Evolutionary conservation across 2,797 vertebrate genomes (phyloP).

Genomic region (Hippocampus kuda): DNA sequence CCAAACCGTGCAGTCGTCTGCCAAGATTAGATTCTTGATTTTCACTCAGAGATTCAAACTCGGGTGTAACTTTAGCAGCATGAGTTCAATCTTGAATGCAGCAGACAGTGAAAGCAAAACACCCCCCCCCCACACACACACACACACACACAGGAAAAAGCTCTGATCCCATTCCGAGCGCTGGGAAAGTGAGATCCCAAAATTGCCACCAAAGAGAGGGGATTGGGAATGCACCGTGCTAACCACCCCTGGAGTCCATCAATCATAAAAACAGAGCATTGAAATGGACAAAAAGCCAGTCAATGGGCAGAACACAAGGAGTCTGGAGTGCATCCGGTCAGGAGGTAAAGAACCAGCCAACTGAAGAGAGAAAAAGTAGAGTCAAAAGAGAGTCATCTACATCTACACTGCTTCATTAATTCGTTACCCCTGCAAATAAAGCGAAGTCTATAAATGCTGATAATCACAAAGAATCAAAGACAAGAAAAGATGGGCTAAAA

Average conservation of each 20-base stretch:
- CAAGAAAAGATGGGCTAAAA: constrained; percentile 7
- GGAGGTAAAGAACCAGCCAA: constrained; percentile 48
- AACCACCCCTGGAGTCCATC: constrained; percentile 58
- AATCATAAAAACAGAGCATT: constrained; percentile 63
- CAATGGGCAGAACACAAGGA: constrained; percentile 61
- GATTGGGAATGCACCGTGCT: constrained; percentile 39
- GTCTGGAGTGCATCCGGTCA: constrained; percentile 62
- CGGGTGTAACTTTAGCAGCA: constrained; percentile 39
- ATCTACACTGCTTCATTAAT: constrained; percentile 60
- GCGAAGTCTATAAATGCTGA: constrained; percentile 35
- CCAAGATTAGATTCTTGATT: constrained; percentile 44
- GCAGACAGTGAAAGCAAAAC: constrained; percentile 50
- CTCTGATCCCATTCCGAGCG: constrained; percentile 42
- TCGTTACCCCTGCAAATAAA: constrained; percentile 41
- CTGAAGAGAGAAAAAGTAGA: constrained; percentile 47
- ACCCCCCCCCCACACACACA: too few species aligned
- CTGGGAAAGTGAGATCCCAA: constrained; percentile 50
- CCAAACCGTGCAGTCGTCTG: constrained; percentile 29
- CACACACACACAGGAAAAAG: constrained; percentile 38
- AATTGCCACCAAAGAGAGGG: constrained; percentile 44
- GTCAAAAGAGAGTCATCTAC: constrained; percentile 42
- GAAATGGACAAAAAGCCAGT: constrained; percentile 60
- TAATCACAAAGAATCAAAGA: constrained; percentile 16
- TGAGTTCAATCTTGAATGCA: constrained; percentile 45
- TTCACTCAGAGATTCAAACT: constrained; percentile 33